These are phyloP conservation scores for Coccyzus lansbergi DNA, from an alignment of 2,797 vertebrate genomes.

Conservation along the genomic window DNA sequence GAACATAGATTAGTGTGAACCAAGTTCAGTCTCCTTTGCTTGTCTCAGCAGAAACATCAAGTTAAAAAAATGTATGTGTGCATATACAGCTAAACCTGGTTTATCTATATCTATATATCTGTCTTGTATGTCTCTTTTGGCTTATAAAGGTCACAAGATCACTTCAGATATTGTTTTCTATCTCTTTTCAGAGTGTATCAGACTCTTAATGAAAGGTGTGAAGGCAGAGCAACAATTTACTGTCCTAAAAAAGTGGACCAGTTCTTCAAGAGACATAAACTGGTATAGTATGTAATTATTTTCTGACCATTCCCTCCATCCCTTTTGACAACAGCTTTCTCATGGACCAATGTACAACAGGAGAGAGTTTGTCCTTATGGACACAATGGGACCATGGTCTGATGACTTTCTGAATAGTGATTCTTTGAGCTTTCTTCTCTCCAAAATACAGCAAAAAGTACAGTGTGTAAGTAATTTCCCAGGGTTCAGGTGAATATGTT, in stretches of 20 bases:
- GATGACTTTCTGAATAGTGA: neutral
- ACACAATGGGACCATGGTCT: neutral
- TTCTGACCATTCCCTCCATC: neutral
- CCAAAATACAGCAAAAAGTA: neutral
- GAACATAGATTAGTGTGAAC: constrained; percentile 30
- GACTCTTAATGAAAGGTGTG: neutral
- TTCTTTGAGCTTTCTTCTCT: neutral
- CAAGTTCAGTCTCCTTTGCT: neutral
- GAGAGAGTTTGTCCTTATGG: neutral
- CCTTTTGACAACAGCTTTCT: neutral
- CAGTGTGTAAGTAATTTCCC: neutral
- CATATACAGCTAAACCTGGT: neutral
- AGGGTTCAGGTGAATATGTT: neutral
- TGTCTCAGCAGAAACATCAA: constrained; percentile 8
- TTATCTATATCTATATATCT: neutral
- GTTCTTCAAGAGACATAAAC: neutral
- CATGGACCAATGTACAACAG: neutral
- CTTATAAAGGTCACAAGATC: neutral
- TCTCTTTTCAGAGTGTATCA: neutral
- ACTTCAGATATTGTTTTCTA: neutral
- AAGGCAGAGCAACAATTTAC: neutral
- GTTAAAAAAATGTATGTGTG: neutral
- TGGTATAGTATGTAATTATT: neutral
- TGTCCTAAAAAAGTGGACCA: neutral
- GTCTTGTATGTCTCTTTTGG: neutral